Conservation (phyloP, 35 echinoderm and acorn worm genomes). For the Ophioderma brevispina region DNA sequence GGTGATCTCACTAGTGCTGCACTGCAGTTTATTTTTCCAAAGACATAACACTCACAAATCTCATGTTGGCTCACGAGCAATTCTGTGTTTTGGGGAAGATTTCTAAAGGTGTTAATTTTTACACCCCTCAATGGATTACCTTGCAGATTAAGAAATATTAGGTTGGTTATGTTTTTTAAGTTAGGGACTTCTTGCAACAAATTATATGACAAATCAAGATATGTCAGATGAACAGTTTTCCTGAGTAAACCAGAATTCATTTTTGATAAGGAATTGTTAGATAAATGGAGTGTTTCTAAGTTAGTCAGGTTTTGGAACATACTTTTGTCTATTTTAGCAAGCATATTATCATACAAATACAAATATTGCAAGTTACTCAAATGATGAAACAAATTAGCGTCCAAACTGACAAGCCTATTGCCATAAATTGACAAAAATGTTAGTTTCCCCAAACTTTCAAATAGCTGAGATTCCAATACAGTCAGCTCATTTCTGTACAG, state of each 20-base stretch:
- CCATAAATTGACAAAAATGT: background rate
- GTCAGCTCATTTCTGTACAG: background rate
- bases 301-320: background rate
- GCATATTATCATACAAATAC: background rate
- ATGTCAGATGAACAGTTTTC: background rate
- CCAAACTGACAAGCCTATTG: background rate
- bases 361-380: background rate
- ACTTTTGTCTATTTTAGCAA: background rate
- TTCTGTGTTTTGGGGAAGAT: background rate
- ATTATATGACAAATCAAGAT: background rate
- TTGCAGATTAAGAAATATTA: background rate
- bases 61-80: background rate
- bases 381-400: background rate
- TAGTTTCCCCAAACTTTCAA: background rate
- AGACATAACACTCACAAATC: background rate
- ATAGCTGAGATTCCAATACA: background rate
- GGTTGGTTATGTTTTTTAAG: background rate
- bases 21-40: background rate
- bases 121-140: background rate
- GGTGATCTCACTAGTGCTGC: background rate
- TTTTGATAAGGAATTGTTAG: background rate
- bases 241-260: background rate
- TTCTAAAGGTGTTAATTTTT: background rate
- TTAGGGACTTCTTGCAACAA: background rate
- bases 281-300: background rate